Conservation (phyloP, 2,113 vertebrate genomes). For the Aleadryas rufinucha region DNA sequence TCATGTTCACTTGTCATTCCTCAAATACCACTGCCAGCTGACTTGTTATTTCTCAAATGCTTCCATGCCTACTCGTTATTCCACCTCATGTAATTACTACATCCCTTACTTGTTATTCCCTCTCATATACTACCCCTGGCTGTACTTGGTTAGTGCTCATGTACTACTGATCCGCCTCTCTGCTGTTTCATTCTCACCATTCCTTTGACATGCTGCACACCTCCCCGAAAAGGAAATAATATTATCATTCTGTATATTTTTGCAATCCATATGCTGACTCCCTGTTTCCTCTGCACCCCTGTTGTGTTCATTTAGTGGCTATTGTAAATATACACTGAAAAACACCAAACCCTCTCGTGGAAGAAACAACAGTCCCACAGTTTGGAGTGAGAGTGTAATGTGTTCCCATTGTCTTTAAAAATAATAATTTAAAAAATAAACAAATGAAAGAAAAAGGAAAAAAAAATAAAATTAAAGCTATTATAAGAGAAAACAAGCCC, state of each 20-base stretch:
- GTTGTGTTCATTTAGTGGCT: not conserved
- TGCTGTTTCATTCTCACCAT: slow-evolving; percentile 10
- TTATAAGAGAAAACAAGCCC: not conserved
- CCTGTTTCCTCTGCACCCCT: not conserved
- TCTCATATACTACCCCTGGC: slow-evolving; percentile 38
- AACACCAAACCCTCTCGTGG: not conserved
- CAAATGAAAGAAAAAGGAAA: not conserved
- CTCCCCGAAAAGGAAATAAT: not conserved
- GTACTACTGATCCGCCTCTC: slow-evolving; percentile 13
- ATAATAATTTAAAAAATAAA: not conserved
- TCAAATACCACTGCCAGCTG: slow-evolving; percentile 45
- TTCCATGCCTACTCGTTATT: slow-evolving; percentile 40
- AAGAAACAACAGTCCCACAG: not conserved
- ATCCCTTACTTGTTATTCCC: slow-evolving; percentile 62
- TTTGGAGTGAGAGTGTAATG: not conserved
- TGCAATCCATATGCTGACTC: not conserved
- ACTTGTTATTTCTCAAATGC: slow-evolving; percentile 62
- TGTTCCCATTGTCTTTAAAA: not conserved
- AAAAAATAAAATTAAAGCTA: not conserved
- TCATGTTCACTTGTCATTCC: slow-evolving; percentile 60
- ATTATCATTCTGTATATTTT: not conserved
- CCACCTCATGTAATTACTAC: slow-evolving; percentile 56
- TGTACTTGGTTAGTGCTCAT: slow-evolving; percentile 25
- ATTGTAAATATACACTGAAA: slow-evolving; percentile 6
- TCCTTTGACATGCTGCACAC: not conserved